Conservation (phyloP, 2,797 vertebrate genomes). For the Lepus townsendii region DNA sequence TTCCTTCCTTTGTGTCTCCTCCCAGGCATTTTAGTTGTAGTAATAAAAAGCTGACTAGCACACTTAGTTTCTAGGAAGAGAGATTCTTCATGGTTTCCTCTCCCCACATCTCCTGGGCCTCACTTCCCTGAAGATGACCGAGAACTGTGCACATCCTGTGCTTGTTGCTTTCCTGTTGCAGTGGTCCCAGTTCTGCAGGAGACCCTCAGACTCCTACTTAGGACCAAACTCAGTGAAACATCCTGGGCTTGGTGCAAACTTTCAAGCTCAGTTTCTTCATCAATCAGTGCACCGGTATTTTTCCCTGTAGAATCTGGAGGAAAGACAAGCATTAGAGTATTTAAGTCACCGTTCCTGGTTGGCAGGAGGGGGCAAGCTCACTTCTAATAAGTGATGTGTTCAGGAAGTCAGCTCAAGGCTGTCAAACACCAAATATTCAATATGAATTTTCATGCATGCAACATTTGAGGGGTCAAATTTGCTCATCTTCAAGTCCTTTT, state of each 20-base stretch:
- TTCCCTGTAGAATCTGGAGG: neutral
- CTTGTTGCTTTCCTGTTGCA: neutral
- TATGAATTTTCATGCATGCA: neutral
- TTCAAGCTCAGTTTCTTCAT: neutral
- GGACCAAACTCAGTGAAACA: neutral
- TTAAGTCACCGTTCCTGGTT: neutral
- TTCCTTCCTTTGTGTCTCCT: no score
- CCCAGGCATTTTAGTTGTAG: no score
- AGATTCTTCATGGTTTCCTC: neutral
- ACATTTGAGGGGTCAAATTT: neutral
- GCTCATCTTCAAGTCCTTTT: neutral
- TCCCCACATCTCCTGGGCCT: neutral
- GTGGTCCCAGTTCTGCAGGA: rapidly evolving
- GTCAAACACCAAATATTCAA: neutral
- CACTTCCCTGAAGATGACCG: no score
- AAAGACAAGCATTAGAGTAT: neutral
- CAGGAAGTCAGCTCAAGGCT: neutral
- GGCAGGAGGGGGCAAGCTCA: neutral
- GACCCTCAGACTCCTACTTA: neutral
- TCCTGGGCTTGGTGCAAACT: no score
- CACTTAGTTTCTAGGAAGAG: neutral
- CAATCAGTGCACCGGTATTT: neutral
- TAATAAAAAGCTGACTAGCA: no score
- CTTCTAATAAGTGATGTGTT: neutral
- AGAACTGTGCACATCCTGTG: neutral